Conservation (phyloP, 2,797 vertebrate species). For the Myotis myotis region DNA sequence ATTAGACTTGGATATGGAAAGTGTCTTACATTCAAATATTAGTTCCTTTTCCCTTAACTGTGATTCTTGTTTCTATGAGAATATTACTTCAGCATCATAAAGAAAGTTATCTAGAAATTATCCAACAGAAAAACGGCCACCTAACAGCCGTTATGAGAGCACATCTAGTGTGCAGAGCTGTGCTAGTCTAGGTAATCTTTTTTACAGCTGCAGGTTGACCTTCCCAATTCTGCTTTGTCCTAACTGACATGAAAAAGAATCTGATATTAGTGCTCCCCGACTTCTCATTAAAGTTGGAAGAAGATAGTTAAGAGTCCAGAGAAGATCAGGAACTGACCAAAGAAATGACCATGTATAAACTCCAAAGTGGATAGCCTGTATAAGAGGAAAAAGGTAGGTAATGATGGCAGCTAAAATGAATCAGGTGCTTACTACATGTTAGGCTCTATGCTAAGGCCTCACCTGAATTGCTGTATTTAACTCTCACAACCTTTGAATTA, state of each 20-base stretch:
- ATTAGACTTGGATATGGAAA: neutral
- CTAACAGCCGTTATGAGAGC: slow-evolving; percentile 10
- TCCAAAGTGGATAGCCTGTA: neutral
- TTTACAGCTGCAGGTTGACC: neutral
- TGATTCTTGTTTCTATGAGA: slow-evolving; percentile 51
- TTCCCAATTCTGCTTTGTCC: slow-evolving; percentile 24
- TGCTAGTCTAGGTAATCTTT: neutral
- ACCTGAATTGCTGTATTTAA: slow-evolving; percentile 18
- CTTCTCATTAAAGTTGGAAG: neutral
- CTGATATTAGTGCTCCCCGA: neutral
- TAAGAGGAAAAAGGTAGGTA: neutral
- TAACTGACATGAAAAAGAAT: slow-evolving; percentile 42
- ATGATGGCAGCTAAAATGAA: neutral
- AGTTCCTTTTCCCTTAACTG: neutral
- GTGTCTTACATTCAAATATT: slow-evolving; percentile 19
- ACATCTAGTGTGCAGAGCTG: neutral
- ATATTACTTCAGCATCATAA: slow-evolving; percentile 34
- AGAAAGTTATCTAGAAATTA: slow-evolving; percentile 44
- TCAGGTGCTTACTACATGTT: neutral
- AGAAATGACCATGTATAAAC: neutral
- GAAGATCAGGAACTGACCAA: neutral
- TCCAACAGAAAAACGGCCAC: neutral
- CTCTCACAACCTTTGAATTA: neutral
- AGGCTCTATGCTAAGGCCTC: neutral
- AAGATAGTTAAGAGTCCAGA: neutral